Evolutionary conservation across 1,140 invertebrate species (phyloP), one percentile per base, ranked within the genome.

Genomic region (Rhagoletis zephyria): DNA sequence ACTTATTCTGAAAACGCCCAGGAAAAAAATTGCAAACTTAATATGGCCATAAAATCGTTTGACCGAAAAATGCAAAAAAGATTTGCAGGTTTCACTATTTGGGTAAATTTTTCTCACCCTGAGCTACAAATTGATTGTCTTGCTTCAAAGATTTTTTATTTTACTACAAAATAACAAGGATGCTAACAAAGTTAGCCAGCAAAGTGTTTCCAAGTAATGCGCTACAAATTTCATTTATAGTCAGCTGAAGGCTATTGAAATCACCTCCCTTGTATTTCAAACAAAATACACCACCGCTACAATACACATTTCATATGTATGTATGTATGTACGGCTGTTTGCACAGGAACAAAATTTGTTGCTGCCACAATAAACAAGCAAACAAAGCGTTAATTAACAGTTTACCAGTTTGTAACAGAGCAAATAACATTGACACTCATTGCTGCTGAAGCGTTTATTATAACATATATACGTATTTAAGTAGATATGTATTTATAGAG

Each of bases 371-470:
- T 67, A 40, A 67, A 67, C 64, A 67, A 67, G 10, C 30, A 67
- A 67, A 9, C 64, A 12, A 67, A 9, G 64, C 64, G 30, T 65
- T 65, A 67, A 67, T 67, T 30, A 67, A 67, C 64, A 67, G 64
- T 42, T 67, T 67, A 30, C 30, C 64, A 67, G 19, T 67, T 67
- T 42, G 64, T 3, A 67, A 67, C 64, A 67, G 64, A 42, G 64
- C 30, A 67, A 67, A 42, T 67, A 67, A 67, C 9, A 67, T 67
- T 67, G 64, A 67, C 64, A 67, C 64, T 67, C 30, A 67, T 67
- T 67, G 64, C 64, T 42, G 64, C 30, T 40, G 19, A 30, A 67
- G 64, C n/a, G n/a, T 14, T 40, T 3, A 67, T 67, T 67, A 30
- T 67, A 4, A 67, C 51, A 2, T 56, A 56, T 56, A 30, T 30